phyloP scores from a whole-genome alignment of 2,888 invertebrate species.

The Agonopterix alstromeriana region DNA sequence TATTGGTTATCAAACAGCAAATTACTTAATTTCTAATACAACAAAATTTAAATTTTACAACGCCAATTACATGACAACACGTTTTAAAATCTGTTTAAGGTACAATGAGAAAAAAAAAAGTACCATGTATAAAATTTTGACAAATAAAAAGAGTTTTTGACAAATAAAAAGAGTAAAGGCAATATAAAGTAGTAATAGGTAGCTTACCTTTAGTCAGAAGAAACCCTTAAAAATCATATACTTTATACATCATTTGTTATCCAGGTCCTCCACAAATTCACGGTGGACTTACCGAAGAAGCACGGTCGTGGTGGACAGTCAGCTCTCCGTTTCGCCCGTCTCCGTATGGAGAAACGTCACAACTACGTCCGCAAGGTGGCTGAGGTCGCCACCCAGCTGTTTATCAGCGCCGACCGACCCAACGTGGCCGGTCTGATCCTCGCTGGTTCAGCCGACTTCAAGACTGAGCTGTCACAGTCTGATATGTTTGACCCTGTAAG shows the following conservation, averaged over 20 bases:
- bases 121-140: no score
- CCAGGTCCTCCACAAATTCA: conserved; percentile 95
- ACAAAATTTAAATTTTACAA: no score
- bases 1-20: no score
- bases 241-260: conserved; percentile 1
- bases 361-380: conserved; percentile 98
- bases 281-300: conserved; percentile 99
- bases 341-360: conserved; percentile 99
- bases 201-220: no score
- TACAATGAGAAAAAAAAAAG: no score
- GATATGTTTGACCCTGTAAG: conserved; percentile 99
- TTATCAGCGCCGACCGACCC: conserved; percentile 98
- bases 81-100: no score
- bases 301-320: conserved; percentile 99
- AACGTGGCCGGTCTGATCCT: conserved; percentile 98
- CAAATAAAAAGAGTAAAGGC: no score
- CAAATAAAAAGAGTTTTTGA: no score
- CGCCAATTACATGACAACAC: no score
- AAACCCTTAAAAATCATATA: neutral
- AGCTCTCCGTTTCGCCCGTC: conserved; percentile 98
- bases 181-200: no score
- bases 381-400: conserved; percentile 91
- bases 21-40: no score
- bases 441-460: conserved; percentile 99
- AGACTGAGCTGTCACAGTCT: conserved; percentile 99